Evolutionary conservation across 2,797 vertebrate species (phyloP).

Genomic region (Lerista edwardsae): DNA sequence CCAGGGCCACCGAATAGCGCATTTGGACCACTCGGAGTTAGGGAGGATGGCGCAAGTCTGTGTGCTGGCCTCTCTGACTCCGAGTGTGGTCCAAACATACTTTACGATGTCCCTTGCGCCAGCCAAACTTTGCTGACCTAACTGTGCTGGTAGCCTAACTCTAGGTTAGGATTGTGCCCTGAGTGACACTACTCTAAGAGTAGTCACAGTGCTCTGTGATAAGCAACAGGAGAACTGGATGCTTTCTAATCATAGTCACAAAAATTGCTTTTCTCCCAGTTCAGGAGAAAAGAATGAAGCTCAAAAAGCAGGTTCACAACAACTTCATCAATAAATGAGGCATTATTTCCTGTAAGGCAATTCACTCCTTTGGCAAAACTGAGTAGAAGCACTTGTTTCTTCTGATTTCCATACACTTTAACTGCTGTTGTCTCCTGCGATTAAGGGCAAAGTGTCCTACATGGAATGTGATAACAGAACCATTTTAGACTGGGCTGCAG

Average conservation of each 20-base stretch:
- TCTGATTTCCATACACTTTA: background rate
- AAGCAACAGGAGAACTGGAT: background rate
- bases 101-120: too few species aligned
- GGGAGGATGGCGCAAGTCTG: too few species aligned
- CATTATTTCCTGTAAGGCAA: background rate
- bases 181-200: background rate
- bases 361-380: background rate
- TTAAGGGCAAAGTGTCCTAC: constrained; percentile 4
- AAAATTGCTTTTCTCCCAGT: background rate
- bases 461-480: background rate
- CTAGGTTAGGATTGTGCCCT: too few species aligned
- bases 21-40: too few species aligned
- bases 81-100: too few species aligned
- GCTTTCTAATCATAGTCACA: background rate
- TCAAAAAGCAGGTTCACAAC: background rate
- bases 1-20: too few species aligned
- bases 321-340: background rate
- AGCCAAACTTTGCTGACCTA: too few species aligned
- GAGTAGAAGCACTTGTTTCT: background rate
- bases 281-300: background rate
- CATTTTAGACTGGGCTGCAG: background rate
- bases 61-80: too few species aligned
- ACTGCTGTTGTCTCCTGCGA: constrained; percentile 6
- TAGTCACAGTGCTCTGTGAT: background rate
- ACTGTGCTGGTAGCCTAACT: too few species aligned